Percentiles rank a stretch among this genome's conserved stretches.
Evolutionary conservation across 2,888 invertebrate species (phyloP).

Genomic region (Nomada fabriciana): DNA sequence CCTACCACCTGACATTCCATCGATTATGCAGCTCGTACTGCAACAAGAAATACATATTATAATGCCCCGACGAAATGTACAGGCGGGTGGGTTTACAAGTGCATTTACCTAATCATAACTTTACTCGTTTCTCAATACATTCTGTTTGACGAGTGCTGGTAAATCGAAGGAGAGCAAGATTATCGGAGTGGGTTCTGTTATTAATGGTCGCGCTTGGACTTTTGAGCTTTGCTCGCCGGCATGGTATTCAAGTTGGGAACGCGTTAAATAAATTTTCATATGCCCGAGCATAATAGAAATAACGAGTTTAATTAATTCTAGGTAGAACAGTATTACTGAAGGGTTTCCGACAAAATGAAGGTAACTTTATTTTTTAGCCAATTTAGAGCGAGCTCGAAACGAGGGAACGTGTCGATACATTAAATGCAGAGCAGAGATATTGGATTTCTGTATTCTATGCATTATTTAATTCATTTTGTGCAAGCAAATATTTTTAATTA

Average conservation of each 20-base stretch:
- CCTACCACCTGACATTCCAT: constrained; percentile 21
- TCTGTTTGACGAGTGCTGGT: neutral
- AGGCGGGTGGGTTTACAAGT: constrained; percentile 4
- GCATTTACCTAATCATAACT: constrained; percentile 39
- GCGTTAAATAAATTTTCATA: neutral
- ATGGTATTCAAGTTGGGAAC: neutral
- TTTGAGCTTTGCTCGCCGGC: neutral
- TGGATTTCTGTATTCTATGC: neutral
- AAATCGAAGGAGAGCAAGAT: constrained; percentile 11
- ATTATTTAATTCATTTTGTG: too few species aligned
- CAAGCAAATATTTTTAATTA: neutral
- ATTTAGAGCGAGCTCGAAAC: neutral
- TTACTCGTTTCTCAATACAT: neutral
- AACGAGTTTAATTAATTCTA: constrained; percentile 26
- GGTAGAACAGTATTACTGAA: constrained; percentile 9
- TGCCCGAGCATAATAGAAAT: neutral
- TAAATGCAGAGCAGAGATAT: neutral
- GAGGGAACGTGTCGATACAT: neutral
- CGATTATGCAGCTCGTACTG: constrained; percentile 36
- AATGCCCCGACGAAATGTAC: constrained; percentile 15
- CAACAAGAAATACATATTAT: constrained; percentile 14
- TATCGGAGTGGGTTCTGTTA: constrained; percentile 11
- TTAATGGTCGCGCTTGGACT: neutral
- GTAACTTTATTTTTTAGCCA: neutral
- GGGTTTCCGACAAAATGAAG: constrained; percentile 13